Conservation (phyloP, 2,888 invertebrate genomes). For the Sphaerophoria rueppellii region DNA sequence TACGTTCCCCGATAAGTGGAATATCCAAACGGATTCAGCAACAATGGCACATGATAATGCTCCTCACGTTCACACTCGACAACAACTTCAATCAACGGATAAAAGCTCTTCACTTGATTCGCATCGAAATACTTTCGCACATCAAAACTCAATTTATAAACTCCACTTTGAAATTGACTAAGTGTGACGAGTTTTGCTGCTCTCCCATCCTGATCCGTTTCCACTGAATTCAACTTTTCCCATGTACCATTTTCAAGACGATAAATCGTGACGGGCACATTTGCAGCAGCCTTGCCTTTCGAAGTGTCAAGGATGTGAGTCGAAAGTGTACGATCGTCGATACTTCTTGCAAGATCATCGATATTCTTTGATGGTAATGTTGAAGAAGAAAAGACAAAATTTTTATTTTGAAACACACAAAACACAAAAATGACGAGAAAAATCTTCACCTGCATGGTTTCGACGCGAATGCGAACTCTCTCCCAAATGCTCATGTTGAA, state of each 20-base stretch:
- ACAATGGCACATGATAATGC: conserved; percentile 89
- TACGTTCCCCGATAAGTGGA: conserved; percentile 89
- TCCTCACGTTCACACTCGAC: conserved; percentile 86
- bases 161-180: conserved; percentile 85
- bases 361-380: conserved; percentile 39
- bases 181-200: conserved; percentile 85
- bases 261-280: conserved; percentile 87
- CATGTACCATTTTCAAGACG: conserved; percentile 84
- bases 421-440: not conserved
- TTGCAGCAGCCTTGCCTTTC: conserved; percentile 86
- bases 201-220: conserved; percentile 87
- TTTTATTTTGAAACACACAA: not conserved
- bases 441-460: conserved; percentile 75
- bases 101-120: conserved; percentile 85
- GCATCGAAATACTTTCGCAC: conserved; percentile 87
- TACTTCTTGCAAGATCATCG: conserved; percentile 18
- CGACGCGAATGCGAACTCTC: conserved; percentile 75
- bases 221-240: conserved; percentile 86
- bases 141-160: conserved; percentile 90
- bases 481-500: conserved; percentile 76
- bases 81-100: conserved; percentile 90
- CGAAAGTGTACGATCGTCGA: conserved; percentile 85
- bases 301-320: conserved; percentile 90
- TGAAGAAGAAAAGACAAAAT: not conserved
- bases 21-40: conserved; percentile 90